phyloP scores from a whole-genome alignment of 1,140 invertebrate species.

The Cecropterus lyciades region DNA sequence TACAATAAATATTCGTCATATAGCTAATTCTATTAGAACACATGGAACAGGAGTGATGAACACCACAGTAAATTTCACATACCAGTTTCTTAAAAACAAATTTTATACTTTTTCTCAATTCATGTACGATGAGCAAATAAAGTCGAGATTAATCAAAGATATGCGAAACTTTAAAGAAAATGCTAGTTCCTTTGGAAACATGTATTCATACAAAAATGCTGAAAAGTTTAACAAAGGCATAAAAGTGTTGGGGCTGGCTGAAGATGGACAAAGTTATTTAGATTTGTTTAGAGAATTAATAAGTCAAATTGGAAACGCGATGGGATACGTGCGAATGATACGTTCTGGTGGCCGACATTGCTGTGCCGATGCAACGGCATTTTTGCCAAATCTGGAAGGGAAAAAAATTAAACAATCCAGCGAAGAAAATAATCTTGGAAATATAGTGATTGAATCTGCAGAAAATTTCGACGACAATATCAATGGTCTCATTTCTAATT shows the following conservation, averaged over 20 bases:
- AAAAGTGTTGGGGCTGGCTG: slow-evolving; percentile 93
- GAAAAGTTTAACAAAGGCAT: slow-evolving; percentile 98
- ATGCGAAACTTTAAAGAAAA: slow-evolving; percentile 89
- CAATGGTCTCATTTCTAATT: slow-evolving; percentile 92
- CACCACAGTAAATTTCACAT: slow-evolving; percentile 98
- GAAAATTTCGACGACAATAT: slow-evolving; percentile 92
- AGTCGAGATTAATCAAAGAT: slow-evolving; percentile 97
- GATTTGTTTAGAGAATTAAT: slow-evolving; percentile 97
- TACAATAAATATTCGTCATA: slow-evolving; percentile 97
- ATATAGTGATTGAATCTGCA: slow-evolving; percentile 87
- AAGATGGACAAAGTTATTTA: slow-evolving; percentile 94
- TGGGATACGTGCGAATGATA: slow-evolving; percentile 98
- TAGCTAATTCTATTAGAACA: slow-evolving; percentile 98
- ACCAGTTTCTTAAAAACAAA: slow-evolving; percentile 97
- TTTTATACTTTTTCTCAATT: slow-evolving; percentile 98
- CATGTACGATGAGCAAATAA: slow-evolving; percentile 99
- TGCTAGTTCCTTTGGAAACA: slow-evolving; percentile 83
- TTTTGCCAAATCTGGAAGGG: slow-evolving; percentile 93
- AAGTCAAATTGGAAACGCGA: slow-evolving; percentile 97
- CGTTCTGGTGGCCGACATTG: slow-evolving; percentile 97
- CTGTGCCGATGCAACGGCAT: slow-evolving; percentile 95
- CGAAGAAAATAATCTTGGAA: slow-evolving; percentile 85
- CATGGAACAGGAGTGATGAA: slow-evolving; percentile 99
- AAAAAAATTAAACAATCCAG: slow-evolving; percentile 86
- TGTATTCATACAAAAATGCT: slow-evolving; percentile 94